Conservation (phyloP, 2,888 invertebrate species). For the Zaprionus lineosus region DNA sequence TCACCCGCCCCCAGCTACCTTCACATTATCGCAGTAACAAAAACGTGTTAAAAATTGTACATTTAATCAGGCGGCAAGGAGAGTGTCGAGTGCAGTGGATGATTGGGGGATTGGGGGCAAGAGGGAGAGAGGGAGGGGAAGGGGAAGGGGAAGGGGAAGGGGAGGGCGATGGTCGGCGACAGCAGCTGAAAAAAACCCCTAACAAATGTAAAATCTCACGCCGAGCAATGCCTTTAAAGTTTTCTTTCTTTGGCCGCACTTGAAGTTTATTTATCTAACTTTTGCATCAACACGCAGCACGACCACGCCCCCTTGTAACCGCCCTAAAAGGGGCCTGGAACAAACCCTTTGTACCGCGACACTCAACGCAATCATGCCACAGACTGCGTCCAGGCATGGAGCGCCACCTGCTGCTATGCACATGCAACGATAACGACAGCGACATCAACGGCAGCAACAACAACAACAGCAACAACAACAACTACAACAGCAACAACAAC, state of each 20-base stretch:
- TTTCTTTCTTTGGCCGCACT: constrained; percentile 42
- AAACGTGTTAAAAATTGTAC: constrained; percentile 68
- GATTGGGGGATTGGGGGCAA: too few relatives aligned
- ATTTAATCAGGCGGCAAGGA: constrained; percentile 61
- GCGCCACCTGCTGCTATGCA: constrained; percentile 63
- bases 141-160: too few relatives aligned
- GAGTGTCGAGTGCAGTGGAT: too few relatives aligned
- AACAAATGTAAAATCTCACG: constrained; percentile 49
- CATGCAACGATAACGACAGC: constrained; percentile 30
- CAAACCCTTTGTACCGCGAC: constrained; percentile 16
- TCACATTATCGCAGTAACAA: constrained; percentile 1
- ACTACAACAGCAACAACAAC: constrained; percentile 34
- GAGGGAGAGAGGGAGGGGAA: too few relatives aligned
- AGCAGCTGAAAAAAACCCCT: constrained; percentile 2
- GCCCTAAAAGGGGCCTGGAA: background rate
- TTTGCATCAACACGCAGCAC: constrained; percentile 72
- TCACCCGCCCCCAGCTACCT: background rate
- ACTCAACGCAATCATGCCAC: constrained; percentile 57
- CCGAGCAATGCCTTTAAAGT: constrained; percentile 49
- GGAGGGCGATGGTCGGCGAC: too few relatives aligned
- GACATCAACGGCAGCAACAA: constrained; percentile 3
- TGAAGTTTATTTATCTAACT: constrained; percentile 76
- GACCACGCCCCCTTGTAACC: constrained; percentile 12
- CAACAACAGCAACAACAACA: constrained; percentile 34
- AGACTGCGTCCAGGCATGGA: constrained; percentile 44